Percentiles rank a stretch among this genome's conserved stretches.
phyloP scores from a whole-genome alignment of 2,888 invertebrate species.

The Diachrysia chrysitis region DNA sequence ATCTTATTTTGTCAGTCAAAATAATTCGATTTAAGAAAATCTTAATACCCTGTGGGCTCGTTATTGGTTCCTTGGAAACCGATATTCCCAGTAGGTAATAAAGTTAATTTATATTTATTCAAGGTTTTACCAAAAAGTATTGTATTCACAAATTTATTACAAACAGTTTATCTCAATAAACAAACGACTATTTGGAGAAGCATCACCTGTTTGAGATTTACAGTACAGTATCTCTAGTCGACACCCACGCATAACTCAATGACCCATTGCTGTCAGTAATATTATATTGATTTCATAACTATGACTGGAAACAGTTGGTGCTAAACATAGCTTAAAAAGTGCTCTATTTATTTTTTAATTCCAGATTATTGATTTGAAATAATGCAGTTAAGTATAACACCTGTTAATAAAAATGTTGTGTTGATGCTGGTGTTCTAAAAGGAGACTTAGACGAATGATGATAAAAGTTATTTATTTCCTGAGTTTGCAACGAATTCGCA shows the following conservation, averaged over 20 bases:
- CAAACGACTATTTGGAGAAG: slow-evolving; percentile 29
- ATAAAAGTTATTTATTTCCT: no score
- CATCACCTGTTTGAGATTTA: slow-evolving; percentile 36
- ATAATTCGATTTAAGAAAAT: neutral
- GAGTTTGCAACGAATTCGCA: no score
- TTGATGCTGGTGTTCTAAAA: no score
- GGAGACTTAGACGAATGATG: no score
- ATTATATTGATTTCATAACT: slow-evolving; percentile 34
- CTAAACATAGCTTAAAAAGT: neutral
- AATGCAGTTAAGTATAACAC: no score
- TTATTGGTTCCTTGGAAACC: neutral
- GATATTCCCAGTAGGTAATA: neutral
- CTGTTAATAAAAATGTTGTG: no score
- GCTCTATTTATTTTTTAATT: neutral
- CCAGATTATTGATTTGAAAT: no score
- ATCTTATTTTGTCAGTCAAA: neutral
- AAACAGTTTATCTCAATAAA: slow-evolving; percentile 27
- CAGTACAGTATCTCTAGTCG: slow-evolving; percentile 22
- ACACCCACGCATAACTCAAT: slow-evolving; percentile 31
- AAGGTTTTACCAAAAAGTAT: neutral
- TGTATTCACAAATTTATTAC: slow-evolving; percentile 31
- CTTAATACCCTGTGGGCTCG: no score
- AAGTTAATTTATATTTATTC: neutral
- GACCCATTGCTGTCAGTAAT: slow-evolving; percentile 45
- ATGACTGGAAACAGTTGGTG: slow-evolving; percentile 27